Evolutionary conservation across 2,113 vertebrate genomes (phyloP).

Genomic region (Morone chrysops): DNA sequence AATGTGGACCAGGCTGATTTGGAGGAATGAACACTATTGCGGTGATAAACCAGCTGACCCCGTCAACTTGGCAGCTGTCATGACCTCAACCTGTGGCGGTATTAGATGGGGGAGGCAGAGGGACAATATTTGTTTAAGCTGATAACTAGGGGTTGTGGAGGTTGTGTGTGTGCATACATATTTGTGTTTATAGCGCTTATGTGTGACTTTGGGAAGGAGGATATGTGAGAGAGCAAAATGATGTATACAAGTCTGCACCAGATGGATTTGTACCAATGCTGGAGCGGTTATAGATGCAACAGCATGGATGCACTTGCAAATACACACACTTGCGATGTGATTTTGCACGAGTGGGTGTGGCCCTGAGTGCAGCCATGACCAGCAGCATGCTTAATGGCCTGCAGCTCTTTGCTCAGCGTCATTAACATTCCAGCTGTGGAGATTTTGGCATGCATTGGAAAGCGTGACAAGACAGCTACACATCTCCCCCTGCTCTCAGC

Average conservation of each 20-base stretch:
- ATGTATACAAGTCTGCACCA: neutral
- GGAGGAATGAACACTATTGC: conserved; percentile 50
- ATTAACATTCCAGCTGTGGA: conserved; percentile 84
- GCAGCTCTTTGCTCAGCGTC: conserved; percentile 59
- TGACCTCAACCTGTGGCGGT: conserved; percentile 73
- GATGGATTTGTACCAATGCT: neutral
- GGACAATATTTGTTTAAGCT: conserved; percentile 79
- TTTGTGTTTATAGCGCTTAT: conserved; percentile 23
- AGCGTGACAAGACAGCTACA: conserved; percentile 80
- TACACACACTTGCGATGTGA: conserved; percentile 21
- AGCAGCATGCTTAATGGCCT: conserved; percentile 58
- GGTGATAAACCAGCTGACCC: conserved; percentile 79
- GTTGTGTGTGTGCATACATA: conserved; percentile 34
- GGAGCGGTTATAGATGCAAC: neutral
- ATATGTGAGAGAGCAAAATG: neutral
- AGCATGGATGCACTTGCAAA: conserved; percentile 4
- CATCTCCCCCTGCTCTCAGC: conserved; percentile 38
- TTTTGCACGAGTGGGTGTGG: conserved; percentile 42
- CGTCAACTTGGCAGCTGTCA: conserved; percentile 67
- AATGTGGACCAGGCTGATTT: conserved; percentile 49
- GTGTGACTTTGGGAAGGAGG: conserved; percentile 41
- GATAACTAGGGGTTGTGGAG: conserved; percentile 67
- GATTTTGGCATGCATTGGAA: conserved; percentile 68
- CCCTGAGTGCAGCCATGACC: conserved; percentile 17
- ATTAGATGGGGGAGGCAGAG: conserved; percentile 55